Conservation (phyloP, 1,140 invertebrate genomes). For the Eueides isabella region DNA sequence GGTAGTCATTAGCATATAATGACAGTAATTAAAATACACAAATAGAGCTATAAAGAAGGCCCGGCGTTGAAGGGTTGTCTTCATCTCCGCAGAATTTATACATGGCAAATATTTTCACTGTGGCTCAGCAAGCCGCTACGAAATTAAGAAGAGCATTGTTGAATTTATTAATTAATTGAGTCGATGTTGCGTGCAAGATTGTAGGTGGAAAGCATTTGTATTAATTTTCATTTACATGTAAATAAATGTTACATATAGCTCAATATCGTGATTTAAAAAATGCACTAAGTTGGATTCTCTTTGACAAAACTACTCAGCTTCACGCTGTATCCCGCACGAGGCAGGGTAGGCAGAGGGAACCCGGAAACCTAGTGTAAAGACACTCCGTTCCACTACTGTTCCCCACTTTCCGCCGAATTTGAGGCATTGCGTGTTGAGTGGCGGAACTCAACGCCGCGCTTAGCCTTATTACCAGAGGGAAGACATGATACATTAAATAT, state of each 20-base stretch:
- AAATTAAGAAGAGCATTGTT: conserved; percentile 76
- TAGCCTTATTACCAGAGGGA: too few relatives aligned
- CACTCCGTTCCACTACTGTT: too few relatives aligned
- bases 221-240: not conserved
- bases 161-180: conserved; percentile 82
- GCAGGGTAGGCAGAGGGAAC: too few relatives aligned
- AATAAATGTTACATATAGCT: not conserved
- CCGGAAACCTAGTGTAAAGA: too few relatives aligned
- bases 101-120: conserved; percentile 79
- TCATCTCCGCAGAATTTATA: conserved; percentile 79
- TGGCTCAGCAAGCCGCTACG: conserved; percentile 63
- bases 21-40: conserved; percentile 84
- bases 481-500: too few relatives aligned
- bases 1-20: conserved; percentile 83
- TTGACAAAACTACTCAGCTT: too few relatives aligned
- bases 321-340: too few relatives aligned
- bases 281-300: too few relatives aligned
- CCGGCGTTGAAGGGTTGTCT: conserved; percentile 80
- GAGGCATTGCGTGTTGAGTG: too few relatives aligned
- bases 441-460: too few relatives aligned
- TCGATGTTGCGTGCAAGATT: conserved; percentile 60
- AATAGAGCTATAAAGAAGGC: conserved; percentile 83
- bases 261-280: too few relatives aligned
- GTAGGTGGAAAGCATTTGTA: conserved; percentile 1
- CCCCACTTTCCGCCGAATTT: too few relatives aligned